Evolutionary conservation across 2,888 invertebrate genomes (phyloP), one percentile per base, ranked within the genome.

Genomic region (Spialia ferax): DNA sequence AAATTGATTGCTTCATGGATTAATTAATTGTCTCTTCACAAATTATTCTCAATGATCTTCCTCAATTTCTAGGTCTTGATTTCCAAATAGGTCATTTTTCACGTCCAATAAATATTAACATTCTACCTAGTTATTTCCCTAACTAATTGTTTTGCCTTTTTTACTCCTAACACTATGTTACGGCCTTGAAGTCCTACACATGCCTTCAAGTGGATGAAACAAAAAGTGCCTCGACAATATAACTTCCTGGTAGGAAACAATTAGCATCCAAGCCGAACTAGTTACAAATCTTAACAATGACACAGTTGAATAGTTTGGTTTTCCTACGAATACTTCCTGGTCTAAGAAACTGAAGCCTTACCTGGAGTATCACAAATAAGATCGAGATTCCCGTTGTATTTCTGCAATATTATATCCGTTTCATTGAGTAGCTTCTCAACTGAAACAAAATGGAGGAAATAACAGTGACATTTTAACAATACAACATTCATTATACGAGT

Each of bases 321-420:
- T 61, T 61, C 62, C 22, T 50, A 11, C 15, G 22, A 38, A 20
- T 18, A 48, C 29, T 57, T 65, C 45, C 48, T 48, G 4, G 57
- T 57, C n/a, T 38, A 63, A 38, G 38, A 18, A 22, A 55, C 3
- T 23, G 6, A 20, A 52, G 7, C 15, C 45, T 90, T 94, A 95
- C 97, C 98, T 73, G 96, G 95, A 15, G 97, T 97, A 76, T 96
- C 96, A 71, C 97, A 97, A 78, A 98, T 97, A 18, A 98, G 94
- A 86, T 98, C 98, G 71, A 98, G 91, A 78, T 98, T 97, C 32
- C 97, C 97, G 73, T 95, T 96, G 80, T 96, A 96, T 18, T 97
- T 96, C 35, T 94, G 94, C 0, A 97, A 94, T 61, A 95, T 94
- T 18, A 97, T 87, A 61, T 95, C 89, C 0, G 97, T 97, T 74